Evolutionary conservation across 2,113 vertebrate genomes (phyloP).

Genomic region (Craseonycteris thonglongyai): DNA sequence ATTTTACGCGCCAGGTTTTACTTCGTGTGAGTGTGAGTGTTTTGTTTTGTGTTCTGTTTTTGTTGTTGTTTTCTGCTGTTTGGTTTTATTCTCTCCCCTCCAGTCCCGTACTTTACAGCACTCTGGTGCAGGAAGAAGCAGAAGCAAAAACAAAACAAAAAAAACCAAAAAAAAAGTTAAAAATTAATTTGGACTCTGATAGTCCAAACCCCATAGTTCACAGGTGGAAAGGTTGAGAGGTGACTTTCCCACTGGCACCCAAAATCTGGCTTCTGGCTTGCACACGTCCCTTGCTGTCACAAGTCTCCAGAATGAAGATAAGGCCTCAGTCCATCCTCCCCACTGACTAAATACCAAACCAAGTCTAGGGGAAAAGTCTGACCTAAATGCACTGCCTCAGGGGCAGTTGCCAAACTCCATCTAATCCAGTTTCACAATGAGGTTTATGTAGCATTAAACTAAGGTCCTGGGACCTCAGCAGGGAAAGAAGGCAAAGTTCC

Average conservation of each 20-base stretch:
- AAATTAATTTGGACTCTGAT: no score
- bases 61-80: slow-evolving; percentile 45
- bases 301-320: neutral
- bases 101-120: slow-evolving; percentile 70
- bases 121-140: slow-evolving; percentile 76
- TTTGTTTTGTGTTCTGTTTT: slow-evolving; percentile 36
- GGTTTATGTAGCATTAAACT: neutral
- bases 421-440: neutral
- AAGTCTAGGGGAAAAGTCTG: neutral
- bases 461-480: neutral
- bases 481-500: neutral
- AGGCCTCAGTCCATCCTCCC: neutral
- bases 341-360: neutral
- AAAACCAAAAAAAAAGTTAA: neutral
- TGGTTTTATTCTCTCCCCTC: slow-evolving; percentile 46
- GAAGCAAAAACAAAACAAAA: slow-evolving; percentile 42
- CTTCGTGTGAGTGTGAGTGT: slow-evolving; percentile 42
- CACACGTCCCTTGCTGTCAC: neutral
- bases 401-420: neutral
- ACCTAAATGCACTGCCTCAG: fast-evolving
- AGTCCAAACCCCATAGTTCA: no score
- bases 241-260: fast-evolving
- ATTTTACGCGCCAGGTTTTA: slow-evolving; percentile 71
- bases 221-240: fast-evolving
- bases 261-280: neutral